Conservation (phyloP, 2,113 vertebrate species). For the Anolis carolinensis region DNA sequence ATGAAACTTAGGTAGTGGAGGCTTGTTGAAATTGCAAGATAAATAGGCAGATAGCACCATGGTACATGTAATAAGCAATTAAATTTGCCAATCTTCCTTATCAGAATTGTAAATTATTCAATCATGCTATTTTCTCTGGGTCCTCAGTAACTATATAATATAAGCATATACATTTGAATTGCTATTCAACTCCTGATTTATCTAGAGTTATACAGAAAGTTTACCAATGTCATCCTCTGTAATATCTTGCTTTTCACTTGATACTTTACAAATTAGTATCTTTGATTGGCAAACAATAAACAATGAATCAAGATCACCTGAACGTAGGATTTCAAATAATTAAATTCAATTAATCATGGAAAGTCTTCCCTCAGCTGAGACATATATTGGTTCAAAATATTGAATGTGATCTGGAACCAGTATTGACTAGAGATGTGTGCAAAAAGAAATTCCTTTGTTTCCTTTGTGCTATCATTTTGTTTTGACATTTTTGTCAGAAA, state of each 20-base stretch:
- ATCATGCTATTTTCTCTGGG: constrained; percentile 8
- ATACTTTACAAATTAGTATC: not conserved
- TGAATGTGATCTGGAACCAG: not conserved
- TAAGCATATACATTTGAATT: constrained; percentile 21
- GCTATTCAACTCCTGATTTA: constrained; percentile 28
- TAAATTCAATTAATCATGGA: not conserved
- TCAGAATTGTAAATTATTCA: constrained; percentile 58
- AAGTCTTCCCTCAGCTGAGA: not conserved
- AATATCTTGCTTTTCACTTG: constrained; percentile 9
- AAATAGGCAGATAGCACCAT: constrained; percentile 51
- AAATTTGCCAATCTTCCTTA: constrained; percentile 31
- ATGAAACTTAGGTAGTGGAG: constrained; percentile 45
- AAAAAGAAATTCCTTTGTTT: too few relatives aligned
- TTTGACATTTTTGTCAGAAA: too few relatives aligned
- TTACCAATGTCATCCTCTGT: not conserved
- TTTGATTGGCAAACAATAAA: not conserved
- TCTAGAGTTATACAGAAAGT: constrained; percentile 30
- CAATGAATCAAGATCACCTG: not conserved
- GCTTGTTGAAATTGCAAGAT: constrained; percentile 12
- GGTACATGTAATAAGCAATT: constrained; percentile 56
- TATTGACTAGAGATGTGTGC: too few relatives aligned
- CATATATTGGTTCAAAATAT: not conserved
- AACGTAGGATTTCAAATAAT: not conserved
- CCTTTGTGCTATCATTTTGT: too few relatives aligned
- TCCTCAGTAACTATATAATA: constrained; percentile 40